A percentile compares a stretch with the other conserved stretches of the same genome.
These are phyloP conservation scores for Odontophorus gujanensis DNA, from an alignment of 2,113 vertebrate species.

Conservation along the genomic window DNA sequence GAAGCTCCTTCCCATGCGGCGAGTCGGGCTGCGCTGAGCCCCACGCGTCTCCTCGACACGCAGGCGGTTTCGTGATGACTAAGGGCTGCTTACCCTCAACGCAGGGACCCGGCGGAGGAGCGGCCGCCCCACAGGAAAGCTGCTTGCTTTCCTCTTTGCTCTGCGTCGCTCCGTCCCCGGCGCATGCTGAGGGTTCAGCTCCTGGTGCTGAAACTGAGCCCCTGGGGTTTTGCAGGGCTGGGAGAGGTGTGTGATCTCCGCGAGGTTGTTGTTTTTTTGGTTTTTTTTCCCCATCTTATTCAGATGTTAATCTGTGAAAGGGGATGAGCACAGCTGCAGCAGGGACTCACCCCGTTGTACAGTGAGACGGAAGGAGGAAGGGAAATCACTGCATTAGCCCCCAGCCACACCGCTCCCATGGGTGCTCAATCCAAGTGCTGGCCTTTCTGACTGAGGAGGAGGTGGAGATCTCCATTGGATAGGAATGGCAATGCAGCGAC, in stretches of 20 bases:
- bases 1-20: background rate
- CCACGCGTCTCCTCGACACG: background rate
- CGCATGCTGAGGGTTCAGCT: rapidly evolving
- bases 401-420: background rate
- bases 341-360: rapidly evolving
- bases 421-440: rapidly evolving
- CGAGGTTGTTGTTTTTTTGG: background rate
- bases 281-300: background rate
- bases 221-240: background rate
- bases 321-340: rapidly evolving
- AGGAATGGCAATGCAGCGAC: rapidly evolving
- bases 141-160: rapidly evolving
- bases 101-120: background rate
- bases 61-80: background rate
- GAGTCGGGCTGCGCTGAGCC: background rate
- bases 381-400: background rate
- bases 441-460: background rate
- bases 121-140: background rate
- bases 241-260: rapidly evolving
- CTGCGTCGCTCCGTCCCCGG: background rate
- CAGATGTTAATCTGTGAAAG: background rate
- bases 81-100: background rate
- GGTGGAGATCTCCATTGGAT: background rate
- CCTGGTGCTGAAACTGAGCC: rapidly evolving
- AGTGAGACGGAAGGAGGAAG: background rate